Evolutionary conservation across 2,797 vertebrate genomes (phyloP), one percentile per base, ranked within the genome.

Genomic region (Merluccius polli): DNA sequence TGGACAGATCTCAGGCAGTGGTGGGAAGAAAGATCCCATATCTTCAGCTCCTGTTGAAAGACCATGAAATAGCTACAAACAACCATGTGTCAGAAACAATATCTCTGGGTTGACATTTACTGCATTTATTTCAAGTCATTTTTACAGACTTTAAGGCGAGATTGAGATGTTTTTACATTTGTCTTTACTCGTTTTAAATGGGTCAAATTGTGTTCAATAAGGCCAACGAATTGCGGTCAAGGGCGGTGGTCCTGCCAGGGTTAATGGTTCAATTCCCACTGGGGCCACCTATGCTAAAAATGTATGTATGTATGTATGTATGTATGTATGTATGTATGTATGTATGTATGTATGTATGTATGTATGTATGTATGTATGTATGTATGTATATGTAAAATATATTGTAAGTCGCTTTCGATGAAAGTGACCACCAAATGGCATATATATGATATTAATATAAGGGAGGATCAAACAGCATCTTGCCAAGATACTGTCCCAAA

Each of bases 11-110:
- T 89, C 71, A 93, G 84, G 73, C 89, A 92, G 35, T 31, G 78
- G 48, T 93, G 84, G 0, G 89, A 89, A 33, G 85, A 81, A 73
- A 92, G 87, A 82, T 93, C 90, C 92, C 92, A 92, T 72, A 93
- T 77, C 77, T 88, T 92, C 76, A 92, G 80, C 27, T 91, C 89
- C 90, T 92, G 75, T 30, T 27, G 71, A 68, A 33, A 1, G 5
- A 48, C 24, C 29, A 3, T 30, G 29, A 30, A 5, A 41, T 7
- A 41, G 38, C 38, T 11, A 15, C 38, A 41, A 38, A 67, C 63
- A 2, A 10, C n/a, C n/a, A 67, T 8, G 21, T 24, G 52, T 70
- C 29, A 41, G 71, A 79, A 24, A 48, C 44, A 48, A 35, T 7
- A 38, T 24, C 9, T 68, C 59, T 33, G 18, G 69, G 18, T n/a